Evolutionary conservation across 2,797 vertebrate species (phyloP), one percentile per base, ranked within the genome.

Genomic region (Oryzias dopingdopingensis): DNA sequence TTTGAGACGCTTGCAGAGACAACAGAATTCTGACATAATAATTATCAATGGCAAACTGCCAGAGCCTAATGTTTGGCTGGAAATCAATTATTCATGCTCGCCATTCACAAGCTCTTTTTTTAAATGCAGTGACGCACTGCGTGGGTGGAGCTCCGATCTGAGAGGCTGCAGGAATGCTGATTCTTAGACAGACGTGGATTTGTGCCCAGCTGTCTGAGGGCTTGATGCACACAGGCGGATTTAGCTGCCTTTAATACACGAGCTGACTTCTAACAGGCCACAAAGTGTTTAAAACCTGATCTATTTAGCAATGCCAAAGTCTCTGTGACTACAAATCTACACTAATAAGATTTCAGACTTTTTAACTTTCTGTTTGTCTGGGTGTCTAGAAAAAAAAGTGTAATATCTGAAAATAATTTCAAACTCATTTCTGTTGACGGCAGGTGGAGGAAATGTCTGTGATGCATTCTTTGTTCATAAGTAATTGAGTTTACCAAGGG

Each of bases 111-210:
- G 37, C 56, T 62, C 29, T 45, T 61, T 67, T 53, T 6, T 59
- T 65, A 10, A 74, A 56, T 42, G 52, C 2, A 44, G 70, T 88
- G 85, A 89, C 73, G 72, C 83, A 86, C 47, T 40, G 32, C 57
- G n/a, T 12, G 1, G 26, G 24, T 13, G 52, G 41, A 0, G 46
- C 29, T 65, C 32, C 8, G 29, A 51, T n/a, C 18, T 14, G 45
- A 55, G 53, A 2, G 45, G 43, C 32, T 56, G 49, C 14, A 6
- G 4, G 17, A 43, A 58, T 73, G 66, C 37, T 62, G 67, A 63
- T 82, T 79, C 63, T 77, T 67, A 62, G 62, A 78, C 29, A 70
- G 37, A 52, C 62, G 47, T 73, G 54, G 14, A 44, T 50, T 55
- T 58, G 29, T 68, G 55, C 52, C 15, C 8, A 57, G 43, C 49